A percentile compares a stretch with the other conserved stretches of the same genome.
These are phyloP conservation scores for Dolichallabes microphthalmus DNA, from an alignment of 2,113 vertebrate genomes.

Conservation along the genomic window DNA sequence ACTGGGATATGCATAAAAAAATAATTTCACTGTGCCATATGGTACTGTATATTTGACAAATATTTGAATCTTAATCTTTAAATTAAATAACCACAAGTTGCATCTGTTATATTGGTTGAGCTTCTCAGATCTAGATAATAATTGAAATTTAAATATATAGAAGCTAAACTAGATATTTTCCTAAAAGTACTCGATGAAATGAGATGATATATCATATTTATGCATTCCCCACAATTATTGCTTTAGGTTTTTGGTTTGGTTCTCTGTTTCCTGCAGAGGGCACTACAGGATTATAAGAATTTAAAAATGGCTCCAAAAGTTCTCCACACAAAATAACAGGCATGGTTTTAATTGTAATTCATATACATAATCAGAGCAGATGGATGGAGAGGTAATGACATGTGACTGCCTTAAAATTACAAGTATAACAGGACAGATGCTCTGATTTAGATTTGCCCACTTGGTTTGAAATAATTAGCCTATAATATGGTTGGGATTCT, in stretches of 20 bases:
- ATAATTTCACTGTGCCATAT: no score
- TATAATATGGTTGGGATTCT: constrained; percentile 13
- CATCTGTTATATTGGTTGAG: neutral
- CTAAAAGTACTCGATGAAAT: neutral
- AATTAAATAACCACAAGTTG: neutral
- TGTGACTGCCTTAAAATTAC: neutral
- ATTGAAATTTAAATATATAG: neutral
- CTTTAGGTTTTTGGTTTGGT: neutral
- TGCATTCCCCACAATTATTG: neutral
- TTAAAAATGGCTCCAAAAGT: neutral
- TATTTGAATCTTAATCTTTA: neutral
- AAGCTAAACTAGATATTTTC: neutral
- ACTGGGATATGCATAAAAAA: no score
- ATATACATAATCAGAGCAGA: constrained; percentile 23
- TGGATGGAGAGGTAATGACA: constrained; percentile 7
- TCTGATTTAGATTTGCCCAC: neutral
- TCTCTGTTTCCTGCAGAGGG: constrained; percentile 22
- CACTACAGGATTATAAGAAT: neutral
- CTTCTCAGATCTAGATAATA: neutral
- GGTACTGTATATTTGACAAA: no score
- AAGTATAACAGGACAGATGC: neutral
- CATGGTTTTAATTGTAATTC: constrained; percentile 8
- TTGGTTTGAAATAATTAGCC: constrained; percentile 13
- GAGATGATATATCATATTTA: no score
- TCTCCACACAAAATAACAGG: neutral